phyloP scores from a whole-genome alignment of 2,113 vertebrate species.

The Melanocharis versteri region DNA sequence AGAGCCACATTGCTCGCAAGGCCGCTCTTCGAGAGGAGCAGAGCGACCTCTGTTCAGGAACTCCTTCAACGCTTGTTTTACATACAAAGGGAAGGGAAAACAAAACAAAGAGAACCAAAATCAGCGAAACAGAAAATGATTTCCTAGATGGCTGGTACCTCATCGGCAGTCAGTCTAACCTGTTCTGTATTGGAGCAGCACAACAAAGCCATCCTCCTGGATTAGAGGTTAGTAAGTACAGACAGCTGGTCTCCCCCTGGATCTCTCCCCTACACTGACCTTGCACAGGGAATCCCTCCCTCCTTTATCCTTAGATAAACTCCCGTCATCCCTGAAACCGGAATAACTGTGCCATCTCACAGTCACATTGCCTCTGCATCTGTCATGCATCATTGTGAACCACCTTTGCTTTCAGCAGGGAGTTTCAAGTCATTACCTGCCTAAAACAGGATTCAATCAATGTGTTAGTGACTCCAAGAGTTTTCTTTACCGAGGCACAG shows the following conservation, averaged over 20 bases:
- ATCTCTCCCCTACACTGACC: constrained; percentile 14
- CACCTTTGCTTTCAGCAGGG: constrained; percentile 34
- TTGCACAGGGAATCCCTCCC: constrained; percentile 36
- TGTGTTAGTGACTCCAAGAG: neutral
- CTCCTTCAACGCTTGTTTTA: neutral
- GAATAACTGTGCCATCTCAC: constrained; percentile 36
- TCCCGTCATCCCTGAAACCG: neutral
- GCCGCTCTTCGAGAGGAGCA: neutral
- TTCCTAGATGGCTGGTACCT: constrained; percentile 13
- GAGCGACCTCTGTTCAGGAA: neutral
- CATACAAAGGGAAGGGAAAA: constrained; percentile 5
- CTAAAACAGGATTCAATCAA: constrained; percentile 3
- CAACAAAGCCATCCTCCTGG: neutral
- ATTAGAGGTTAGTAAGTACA: neutral
- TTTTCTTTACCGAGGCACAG: neutral
- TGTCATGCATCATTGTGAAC: constrained; percentile 27
- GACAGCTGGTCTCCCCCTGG: constrained; percentile 21
- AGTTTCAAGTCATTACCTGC: constrained; percentile 30
- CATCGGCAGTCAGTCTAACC: neutral
- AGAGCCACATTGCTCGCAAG: accelerated
- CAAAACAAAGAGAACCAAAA: neutral
- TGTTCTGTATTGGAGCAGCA: neutral
- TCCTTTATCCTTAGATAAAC: constrained; percentile 61
- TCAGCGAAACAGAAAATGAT: neutral
- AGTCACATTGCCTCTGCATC: constrained; percentile 9